These are phyloP conservation scores for Orientallactaga bullata DNA, from an alignment of 2,113 vertebrate species.

Conservation along the genomic window DNA sequence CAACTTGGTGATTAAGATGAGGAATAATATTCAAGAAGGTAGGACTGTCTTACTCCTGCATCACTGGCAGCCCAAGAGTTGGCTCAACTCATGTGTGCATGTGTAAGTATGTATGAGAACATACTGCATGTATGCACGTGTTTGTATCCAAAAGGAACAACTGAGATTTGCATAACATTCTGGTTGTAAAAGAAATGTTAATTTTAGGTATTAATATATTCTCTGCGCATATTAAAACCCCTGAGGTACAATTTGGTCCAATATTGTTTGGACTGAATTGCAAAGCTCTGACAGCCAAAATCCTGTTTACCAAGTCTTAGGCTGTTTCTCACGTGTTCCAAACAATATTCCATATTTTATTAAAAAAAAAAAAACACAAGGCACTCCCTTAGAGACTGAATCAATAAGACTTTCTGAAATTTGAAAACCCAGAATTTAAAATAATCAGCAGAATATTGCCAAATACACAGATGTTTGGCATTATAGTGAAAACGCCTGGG, in stretches of 20 bases:
- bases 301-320: not conserved
- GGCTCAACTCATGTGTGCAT: not conserved
- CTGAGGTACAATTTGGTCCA: not conserved
- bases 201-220: constrained; percentile 36
- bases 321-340: constrained; percentile 38
- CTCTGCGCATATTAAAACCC: not conserved
- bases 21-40: not conserved
- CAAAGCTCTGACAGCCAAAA: constrained; percentile 18
- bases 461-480: constrained; percentile 46
- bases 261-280: not conserved
- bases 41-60: not conserved
- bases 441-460: constrained; percentile 25
- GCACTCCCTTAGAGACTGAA: constrained; percentile 17
- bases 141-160: constrained; percentile 41
- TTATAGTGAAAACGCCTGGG: not conserved
- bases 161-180: not conserved
- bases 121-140: not conserved
- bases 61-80: not conserved
- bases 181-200: constrained; percentile 49
- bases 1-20: constrained; percentile 16
- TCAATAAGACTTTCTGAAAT: constrained; percentile 52
- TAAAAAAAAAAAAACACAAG: constrained; percentile 2
- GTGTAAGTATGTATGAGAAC: not conserved
- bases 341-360: constrained; percentile 45
- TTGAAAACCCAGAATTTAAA: constrained; percentile 47